A percentile compares a stretch with the other conserved stretches of the same genome.
Evolutionary conservation across 2,797 vertebrate genomes (phyloP).

Genomic region (Manis crassicaudata): DNA sequence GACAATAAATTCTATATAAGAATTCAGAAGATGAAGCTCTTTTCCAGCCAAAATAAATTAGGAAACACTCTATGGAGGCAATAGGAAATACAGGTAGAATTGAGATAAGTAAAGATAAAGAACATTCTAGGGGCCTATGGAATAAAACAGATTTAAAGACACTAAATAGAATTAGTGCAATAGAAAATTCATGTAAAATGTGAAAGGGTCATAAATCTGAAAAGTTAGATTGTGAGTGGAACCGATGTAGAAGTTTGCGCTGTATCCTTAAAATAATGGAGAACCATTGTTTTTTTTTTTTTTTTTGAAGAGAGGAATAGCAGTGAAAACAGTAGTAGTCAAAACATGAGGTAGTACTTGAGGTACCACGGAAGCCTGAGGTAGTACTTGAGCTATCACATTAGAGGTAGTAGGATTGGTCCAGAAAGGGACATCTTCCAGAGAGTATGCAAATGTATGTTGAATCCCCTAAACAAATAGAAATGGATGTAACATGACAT

Average conservation of each 20-base stretch:
- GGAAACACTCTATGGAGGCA: neutral
- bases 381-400: neutral
- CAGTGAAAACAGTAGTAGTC: neutral
- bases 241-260: neutral
- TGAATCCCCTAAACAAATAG: conserved; percentile 19
- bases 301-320: neutral
- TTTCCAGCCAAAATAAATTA: neutral
- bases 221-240: conserved; percentile 23
- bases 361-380: neutral
- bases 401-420: neutral
- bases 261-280: conserved; percentile 26
- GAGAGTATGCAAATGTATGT: neutral
- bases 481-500: neutral
- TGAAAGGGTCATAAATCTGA: neutral
- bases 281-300: neutral
- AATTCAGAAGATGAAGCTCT: neutral
- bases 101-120: conserved; percentile 9
- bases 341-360: neutral
- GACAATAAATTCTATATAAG: neutral
- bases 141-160: neutral
- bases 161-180: neutral
- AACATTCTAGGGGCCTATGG: neutral
- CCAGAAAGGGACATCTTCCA: neutral
- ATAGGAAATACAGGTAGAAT: neutral
- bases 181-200: neutral